Conservation (phyloP, 1,140 invertebrate genomes). For the Apis cerana region DNA sequence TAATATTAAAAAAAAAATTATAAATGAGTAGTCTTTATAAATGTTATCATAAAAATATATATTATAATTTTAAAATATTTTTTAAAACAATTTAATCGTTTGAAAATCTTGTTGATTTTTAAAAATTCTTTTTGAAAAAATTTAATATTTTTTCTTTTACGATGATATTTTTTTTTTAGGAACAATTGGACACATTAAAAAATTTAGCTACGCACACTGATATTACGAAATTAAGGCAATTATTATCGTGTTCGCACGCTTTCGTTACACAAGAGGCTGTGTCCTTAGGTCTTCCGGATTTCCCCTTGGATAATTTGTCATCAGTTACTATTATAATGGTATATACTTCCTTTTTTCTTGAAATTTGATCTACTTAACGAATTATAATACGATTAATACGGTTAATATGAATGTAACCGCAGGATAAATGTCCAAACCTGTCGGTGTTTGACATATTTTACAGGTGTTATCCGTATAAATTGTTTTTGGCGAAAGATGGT, state of each 20-base stretch:
- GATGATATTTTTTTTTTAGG: conserved; percentile 74
- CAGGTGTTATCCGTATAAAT: conserved; percentile 91
- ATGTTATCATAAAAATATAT: too few species aligned
- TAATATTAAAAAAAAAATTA: too few species aligned
- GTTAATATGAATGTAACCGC: conserved; percentile 70
- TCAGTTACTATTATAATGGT: conserved; percentile 89
- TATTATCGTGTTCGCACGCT: conserved; percentile 89
- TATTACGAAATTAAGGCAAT: conserved; percentile 83
- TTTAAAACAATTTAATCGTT: too few species aligned
- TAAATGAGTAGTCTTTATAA: too few species aligned
- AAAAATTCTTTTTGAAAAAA: background rate
- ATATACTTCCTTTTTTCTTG: conserved; percentile 59
- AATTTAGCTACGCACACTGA: conserved; percentile 83
- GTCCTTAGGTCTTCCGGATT: conserved; percentile 91
- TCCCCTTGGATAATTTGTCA: conserved; percentile 92
- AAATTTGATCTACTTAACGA: background rate
- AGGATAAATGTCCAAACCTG: conserved; percentile 87
- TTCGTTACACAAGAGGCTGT: conserved; percentile 87
- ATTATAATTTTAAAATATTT: too few species aligned
- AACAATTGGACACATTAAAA: conserved; percentile 83
- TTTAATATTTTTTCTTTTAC: background rate
- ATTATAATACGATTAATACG: background rate
- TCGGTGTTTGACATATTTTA: conserved; percentile 86
- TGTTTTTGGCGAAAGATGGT: conserved; percentile 88
- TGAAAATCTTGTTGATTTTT: background rate